Base-by-base conservation (phyloP, 2,888 invertebrate genomes). In the Harpagoxenus sublaevis region DNA sequence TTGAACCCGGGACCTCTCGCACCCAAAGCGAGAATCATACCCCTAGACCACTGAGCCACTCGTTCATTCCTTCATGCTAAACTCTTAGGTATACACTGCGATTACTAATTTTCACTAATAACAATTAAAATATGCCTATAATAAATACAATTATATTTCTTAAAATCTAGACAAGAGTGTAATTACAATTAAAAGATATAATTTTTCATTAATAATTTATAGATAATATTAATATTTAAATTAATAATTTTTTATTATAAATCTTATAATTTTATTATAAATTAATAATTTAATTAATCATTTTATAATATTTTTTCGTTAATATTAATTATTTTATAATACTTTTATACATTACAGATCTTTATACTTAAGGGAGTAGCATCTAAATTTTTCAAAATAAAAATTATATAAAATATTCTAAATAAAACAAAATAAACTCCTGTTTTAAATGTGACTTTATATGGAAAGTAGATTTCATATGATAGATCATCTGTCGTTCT, bases 1-100 rank as follows among this genome's bases (percentile, higher is more conserved):
- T 94, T 94, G 94, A 94, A 94, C 94, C 94, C 94, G 96, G 96
- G 96, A 96, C 96, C 96, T 96, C 96, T 96, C 96, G 96, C 96
- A 96, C 96, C 96, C 96, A 96, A 96, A 96, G 96, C 96, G 96
- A 96, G 83, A 81, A 81, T 82, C 85, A 86, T 86, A 81, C 83
- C 84, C 84, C 85, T 85, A 85, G 86, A 86, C 87, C 87, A 87
- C 87, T 87, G 87, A 87, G 87, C 87, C 87, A 23, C 9, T 35
- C 15, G 48, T 0, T 48, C 0, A 1, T 6, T 5, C n/a, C 1
- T 45, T 12, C 3, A 31, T 15, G 4, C 15, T n/a, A 31, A 15
- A 10, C 23, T 18, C 42, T 68, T 45, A 70, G 31, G 35, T 1
- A 35, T 12, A 45, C 3, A 23, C 10, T 31, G 15, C 0, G 18